Evolutionary conservation across 1,140 invertebrate genomes (phyloP).

Genomic region (Drosophila leontia): DNA sequence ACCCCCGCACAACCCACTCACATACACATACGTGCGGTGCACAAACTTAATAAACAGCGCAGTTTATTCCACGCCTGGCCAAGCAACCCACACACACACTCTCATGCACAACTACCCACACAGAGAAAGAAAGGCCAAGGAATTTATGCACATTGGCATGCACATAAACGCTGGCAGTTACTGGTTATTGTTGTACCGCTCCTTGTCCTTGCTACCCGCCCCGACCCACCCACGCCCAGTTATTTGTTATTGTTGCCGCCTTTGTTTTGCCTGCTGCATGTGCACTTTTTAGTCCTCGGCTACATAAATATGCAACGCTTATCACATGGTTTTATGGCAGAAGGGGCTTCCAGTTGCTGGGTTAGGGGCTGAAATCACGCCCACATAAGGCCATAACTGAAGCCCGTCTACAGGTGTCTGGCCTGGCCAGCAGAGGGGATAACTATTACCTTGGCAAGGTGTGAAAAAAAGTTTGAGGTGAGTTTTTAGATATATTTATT

Average conservation of each 20-base stretch:
- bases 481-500: not conserved
- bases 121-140: conserved; percentile 11
- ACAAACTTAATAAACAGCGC: conserved; percentile 74
- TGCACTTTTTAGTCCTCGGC: conserved; percentile 35
- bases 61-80: conserved; percentile 47
- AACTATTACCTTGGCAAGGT: not conserved
- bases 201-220: not conserved
- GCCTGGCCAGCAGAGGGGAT: not conserved
- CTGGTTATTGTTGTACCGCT: conserved; percentile 23
- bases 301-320: conserved; percentile 48
- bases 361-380: conserved; percentile 58
- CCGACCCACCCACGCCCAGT: not conserved
- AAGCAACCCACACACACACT: conserved; percentile 21
- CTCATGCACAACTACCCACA: conserved; percentile 21
- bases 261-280: conserved; percentile 38
- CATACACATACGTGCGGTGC: conserved; percentile 27
- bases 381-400: conserved; percentile 43
- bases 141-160: conserved; percentile 56
- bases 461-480: conserved; percentile 10
- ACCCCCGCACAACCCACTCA: conserved; percentile 14
- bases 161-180: conserved; percentile 44
- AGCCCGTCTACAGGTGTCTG: conserved; percentile 48
- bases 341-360: conserved; percentile 40
- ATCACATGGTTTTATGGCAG: conserved; percentile 41
- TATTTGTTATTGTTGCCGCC: conserved; percentile 24